These are phyloP conservation scores for Microplitis demolitor DNA, from an alignment of 1,140 invertebrate species.

Conservation along the genomic window DNA sequence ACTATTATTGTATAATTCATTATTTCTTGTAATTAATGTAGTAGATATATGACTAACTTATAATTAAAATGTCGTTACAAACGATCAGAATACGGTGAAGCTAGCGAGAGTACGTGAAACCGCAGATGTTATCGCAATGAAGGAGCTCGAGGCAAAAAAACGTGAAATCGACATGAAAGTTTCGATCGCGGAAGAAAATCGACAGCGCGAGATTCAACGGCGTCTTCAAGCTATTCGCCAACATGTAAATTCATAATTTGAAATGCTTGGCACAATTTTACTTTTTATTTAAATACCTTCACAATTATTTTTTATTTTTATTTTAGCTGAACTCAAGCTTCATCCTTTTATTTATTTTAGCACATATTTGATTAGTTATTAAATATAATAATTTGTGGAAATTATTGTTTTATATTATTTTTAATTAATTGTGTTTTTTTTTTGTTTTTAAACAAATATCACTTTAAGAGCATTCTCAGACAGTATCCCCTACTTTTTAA, in stretches of 20 bases:
- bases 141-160: constrained; percentile 73
- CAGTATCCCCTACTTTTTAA: no score
- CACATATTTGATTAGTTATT: neutral
- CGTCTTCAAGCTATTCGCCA: constrained; percentile 80
- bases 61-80: constrained; percentile 28
- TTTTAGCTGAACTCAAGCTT: neutral
- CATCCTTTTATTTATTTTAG: neutral
- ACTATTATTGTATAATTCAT: constrained; percentile 3
- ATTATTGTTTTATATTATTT: neutral
- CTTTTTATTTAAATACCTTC: constrained; percentile 13
- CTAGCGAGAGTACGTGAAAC: constrained; percentile 73
- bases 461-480: no score
- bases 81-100: constrained; percentile 68
- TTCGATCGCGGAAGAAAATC: constrained; percentile 74
- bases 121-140: constrained; percentile 67
- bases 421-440: neutral
- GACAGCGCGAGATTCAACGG: constrained; percentile 79
- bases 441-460: neutral
- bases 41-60: constrained; percentile 22
- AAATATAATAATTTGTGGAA: no score
- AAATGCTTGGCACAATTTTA: neutral
- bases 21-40: constrained; percentile 13
- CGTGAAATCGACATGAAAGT: constrained; percentile 56
- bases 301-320: constrained; percentile 27
- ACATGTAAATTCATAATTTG: constrained; percentile 58